Conservation (phyloP, 2,888 invertebrate species). For the Chrysomela aeneicollis region DNA sequence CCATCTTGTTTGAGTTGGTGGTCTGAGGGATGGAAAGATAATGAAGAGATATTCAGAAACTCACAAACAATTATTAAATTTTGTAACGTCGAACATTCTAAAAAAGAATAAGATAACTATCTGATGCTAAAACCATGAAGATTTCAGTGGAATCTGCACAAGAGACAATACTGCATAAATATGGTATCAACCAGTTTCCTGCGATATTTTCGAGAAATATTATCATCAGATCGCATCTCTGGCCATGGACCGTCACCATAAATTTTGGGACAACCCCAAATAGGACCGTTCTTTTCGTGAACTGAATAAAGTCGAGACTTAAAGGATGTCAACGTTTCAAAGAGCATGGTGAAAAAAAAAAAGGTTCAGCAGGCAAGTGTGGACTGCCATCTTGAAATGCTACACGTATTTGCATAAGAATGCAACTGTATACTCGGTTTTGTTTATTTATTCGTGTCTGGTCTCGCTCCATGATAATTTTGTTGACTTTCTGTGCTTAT, state of each 20-base stretch:
- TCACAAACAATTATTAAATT: no score
- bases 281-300: constrained; percentile 39
- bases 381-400: not conserved
- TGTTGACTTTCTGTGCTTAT: constrained; percentile 4
- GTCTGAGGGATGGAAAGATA: no score
- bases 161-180: no score
- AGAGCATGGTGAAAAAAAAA: not conserved
- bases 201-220: not conserved
- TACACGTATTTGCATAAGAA: constrained; percentile 39
- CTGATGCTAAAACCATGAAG: no score
- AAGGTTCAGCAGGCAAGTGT: not conserved
- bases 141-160: no score
- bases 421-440: constrained; percentile 26
- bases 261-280: constrained; percentile 23
- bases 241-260: not conserved
- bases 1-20: no score
- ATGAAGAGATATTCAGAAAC: no score
- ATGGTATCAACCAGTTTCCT: not conserved
- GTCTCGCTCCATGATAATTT: not conserved
- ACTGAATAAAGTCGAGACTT: constrained; percentile 31
- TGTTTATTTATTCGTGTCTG: constrained; percentile 14
- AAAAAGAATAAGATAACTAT: no score
- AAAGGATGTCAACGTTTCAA: constrained; percentile 5
- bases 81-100: no score
- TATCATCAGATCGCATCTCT: not conserved